These are phyloP conservation scores for Opisthograptis luteolata DNA, from an alignment of 2,888 invertebrate species.

Conservation along the genomic window DNA sequence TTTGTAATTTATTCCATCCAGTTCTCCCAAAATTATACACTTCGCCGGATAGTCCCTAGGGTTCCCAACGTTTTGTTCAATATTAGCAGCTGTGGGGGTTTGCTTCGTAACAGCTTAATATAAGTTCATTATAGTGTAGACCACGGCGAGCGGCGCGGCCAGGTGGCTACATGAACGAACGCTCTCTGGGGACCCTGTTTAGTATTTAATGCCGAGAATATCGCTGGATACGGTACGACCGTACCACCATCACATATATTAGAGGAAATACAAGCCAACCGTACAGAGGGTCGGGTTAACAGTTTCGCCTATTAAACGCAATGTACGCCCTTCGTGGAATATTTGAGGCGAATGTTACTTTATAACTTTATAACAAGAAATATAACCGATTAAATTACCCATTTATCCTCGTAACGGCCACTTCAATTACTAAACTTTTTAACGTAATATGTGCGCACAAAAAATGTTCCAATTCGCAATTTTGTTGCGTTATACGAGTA, in stretches of 20 bases:
- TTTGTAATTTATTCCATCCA: conserved; percentile 31
- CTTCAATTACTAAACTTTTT: conserved; percentile 31
- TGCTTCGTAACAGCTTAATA: conserved; percentile 29
- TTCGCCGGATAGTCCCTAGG: conserved; percentile 12
- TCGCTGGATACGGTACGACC: conserved; percentile 10
- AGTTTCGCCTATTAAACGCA: conserved; percentile 20
- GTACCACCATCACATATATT: conserved; percentile 25
- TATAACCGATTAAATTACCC: conserved; percentile 30
- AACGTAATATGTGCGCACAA: conserved; percentile 11
- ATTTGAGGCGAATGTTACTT: conserved; percentile 16
- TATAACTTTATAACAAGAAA: conserved; percentile 16
- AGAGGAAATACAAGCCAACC: conserved; percentile 24
- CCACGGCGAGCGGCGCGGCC: conserved; percentile 16
- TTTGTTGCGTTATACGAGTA: background rate
- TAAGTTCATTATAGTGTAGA: conserved; percentile 30
- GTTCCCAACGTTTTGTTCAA: conserved; percentile 24
- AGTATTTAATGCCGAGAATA: conserved; percentile 33
- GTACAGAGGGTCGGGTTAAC: conserved; percentile 25
- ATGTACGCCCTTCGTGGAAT: conserved; percentile 14
- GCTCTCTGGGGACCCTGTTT: conserved; percentile 25
- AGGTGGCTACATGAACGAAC: conserved; percentile 15
- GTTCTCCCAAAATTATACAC: conserved; percentile 25
- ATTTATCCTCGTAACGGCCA: conserved; percentile 30
- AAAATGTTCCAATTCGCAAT: conserved; percentile 15
- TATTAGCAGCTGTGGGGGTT: conserved; percentile 29